These are phyloP conservation scores for Catocala nupta DNA, from an alignment of 2,888 invertebrate genomes.

Conservation along the genomic window DNA sequence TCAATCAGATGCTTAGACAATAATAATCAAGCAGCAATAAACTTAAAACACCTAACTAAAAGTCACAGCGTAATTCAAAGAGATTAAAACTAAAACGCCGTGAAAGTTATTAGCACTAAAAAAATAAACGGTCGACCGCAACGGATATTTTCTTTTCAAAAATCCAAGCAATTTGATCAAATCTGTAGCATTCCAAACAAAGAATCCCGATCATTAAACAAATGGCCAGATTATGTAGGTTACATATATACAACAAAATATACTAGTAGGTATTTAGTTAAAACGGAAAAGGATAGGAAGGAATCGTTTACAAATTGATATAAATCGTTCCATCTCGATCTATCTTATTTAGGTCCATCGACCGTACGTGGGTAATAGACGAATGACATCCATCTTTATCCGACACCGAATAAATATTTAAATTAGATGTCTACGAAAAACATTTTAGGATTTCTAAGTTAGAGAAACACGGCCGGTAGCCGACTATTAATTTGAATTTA, in stretches of 20 bases:
- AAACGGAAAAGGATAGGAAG: constrained; percentile 69
- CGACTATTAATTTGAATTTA: constrained; percentile 48
- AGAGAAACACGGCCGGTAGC: constrained; percentile 46
- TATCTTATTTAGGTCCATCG: constrained; percentile 81
- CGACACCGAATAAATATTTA: constrained; percentile 63
- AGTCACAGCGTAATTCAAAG: constrained; percentile 2
- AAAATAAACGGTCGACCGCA: constrained; percentile 13
- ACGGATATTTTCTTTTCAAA: constrained; percentile 11
- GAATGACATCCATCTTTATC: constrained; percentile 76
- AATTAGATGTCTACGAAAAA: constrained; percentile 49
- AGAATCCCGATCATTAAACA: constrained; percentile 13
- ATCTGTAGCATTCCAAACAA: constrained; percentile 15
- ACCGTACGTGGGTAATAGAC: constrained; percentile 71
- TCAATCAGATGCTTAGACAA: not conserved
- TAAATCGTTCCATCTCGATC: constrained; percentile 79
- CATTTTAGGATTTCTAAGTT: constrained; percentile 42
- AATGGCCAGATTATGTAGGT: constrained; percentile 19
- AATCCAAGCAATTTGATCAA: constrained; percentile 8
- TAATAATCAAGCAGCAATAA: not conserved
- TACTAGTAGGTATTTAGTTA: constrained; percentile 70
- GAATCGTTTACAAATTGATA: constrained; percentile 82
- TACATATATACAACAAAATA: constrained; percentile 41
- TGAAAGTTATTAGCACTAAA: constrained; percentile 24
- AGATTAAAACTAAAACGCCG: constrained; percentile 16
- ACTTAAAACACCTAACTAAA: not conserved